These are phyloP conservation scores for Philonicus albiceps DNA, from an alignment of 2,888 invertebrate genomes.

Conservation along the genomic window DNA sequence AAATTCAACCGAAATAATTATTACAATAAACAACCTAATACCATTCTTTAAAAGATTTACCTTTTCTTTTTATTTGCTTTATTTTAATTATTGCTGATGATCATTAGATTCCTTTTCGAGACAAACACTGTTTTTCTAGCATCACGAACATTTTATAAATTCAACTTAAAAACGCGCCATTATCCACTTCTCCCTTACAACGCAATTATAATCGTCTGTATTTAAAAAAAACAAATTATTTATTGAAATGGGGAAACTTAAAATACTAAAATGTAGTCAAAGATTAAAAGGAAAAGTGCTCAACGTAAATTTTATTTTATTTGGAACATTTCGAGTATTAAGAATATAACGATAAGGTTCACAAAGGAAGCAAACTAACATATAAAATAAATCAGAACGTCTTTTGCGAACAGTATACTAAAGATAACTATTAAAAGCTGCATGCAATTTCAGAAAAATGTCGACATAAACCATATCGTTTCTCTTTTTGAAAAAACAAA, in stretches of 20 bases:
- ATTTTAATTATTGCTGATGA: background rate
- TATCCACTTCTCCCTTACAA: background rate
- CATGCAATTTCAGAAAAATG: background rate
- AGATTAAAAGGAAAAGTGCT: background rate
- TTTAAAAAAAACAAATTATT: background rate
- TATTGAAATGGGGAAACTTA: background rate
- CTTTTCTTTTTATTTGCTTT: background rate
- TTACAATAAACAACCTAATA: too few species aligned
- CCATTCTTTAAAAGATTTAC: too few species aligned
- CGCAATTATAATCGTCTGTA: background rate
- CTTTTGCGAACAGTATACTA: background rate
- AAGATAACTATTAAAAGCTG: background rate
- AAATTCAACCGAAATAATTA: too few species aligned
- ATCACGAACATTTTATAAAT: background rate
- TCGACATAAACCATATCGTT: background rate
- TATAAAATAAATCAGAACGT: background rate
- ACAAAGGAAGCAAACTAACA: background rate
- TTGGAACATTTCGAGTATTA: slow-evolving; percentile 13
- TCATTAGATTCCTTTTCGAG: background rate
- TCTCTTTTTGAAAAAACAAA: background rate
- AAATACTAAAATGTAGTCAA: background rate
- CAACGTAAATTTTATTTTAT: slow-evolving; percentile 15
- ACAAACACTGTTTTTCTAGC: background rate
- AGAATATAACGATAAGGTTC: background rate
- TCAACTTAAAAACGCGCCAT: background rate